phyloP scores from a whole-genome alignment of 37 sponge, comb jelly and placozoan genomes.

The Hormiphora californensis region DNA sequence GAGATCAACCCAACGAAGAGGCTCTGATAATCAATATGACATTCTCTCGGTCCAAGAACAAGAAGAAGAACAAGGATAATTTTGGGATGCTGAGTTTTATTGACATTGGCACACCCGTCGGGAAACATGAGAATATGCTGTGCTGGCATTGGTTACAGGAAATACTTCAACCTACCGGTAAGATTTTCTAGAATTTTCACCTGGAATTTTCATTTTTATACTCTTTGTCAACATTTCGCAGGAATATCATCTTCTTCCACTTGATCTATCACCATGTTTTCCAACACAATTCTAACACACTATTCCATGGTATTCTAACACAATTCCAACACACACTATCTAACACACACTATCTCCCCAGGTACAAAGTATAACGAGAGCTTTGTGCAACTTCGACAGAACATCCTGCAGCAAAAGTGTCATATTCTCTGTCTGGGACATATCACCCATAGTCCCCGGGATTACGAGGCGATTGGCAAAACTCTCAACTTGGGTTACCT shows the following conservation, averaged over 20 bases:
- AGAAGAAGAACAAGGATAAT: constrained; percentile 55
- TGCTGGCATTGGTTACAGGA: constrained; percentile 50
- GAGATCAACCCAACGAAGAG: constrained; percentile 55
- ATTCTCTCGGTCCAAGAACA: constrained; percentile 22
- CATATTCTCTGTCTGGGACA: constrained; percentile 26
- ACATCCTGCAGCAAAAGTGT: constrained; percentile 22
- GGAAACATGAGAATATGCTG: constrained; percentile 36
- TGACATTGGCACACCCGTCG: constrained; percentile 23
- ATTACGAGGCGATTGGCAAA: constrained; percentile 41
- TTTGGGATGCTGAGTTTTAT: constrained; percentile 45
- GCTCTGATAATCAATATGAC: constrained; percentile 51
- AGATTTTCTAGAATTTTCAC: too few species aligned
- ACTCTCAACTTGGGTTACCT: constrained; percentile 28
- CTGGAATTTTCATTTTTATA: too few species aligned
- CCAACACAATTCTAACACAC: too few species aligned
- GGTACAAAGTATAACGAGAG: constrained; percentile 34
- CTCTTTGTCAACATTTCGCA: too few species aligned
- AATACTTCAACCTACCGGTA: too few species aligned
- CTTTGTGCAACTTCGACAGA: constrained; percentile 34
- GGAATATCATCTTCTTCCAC: too few species aligned
- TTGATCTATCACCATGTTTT: too few species aligned
- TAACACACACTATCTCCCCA: too few species aligned
- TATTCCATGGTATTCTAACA: too few species aligned
- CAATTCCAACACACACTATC: too few species aligned
- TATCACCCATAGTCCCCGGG: constrained; percentile 42